Base-by-base conservation (phyloP, 2,888 invertebrate species). In the Cantharis rufa region DNA sequence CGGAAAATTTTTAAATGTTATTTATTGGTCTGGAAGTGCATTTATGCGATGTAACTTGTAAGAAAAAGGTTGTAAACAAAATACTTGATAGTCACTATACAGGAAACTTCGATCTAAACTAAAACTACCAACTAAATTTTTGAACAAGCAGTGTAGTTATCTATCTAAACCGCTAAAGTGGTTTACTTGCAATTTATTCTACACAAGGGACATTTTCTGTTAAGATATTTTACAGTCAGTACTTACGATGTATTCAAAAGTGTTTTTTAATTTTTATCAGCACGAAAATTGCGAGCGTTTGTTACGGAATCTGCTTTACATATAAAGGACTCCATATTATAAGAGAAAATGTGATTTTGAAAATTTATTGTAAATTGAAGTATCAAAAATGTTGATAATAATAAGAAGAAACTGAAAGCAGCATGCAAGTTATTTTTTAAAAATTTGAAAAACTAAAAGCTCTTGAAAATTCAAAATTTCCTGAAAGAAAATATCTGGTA, bases 181-280 rank as follows among this genome's bases (percentile, higher is more conserved):
- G 72, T 76, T 76, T 71, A 69, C 32, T 62, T 69, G 62, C 76
- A 72, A 76, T 75, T 75, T 72, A 78, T 27, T 63, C 66, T 68
- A 75, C 78, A 32, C 75, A 16, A 78, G 78, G 70, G 78, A 75
- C 75, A 75, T 72, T 78, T 74, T 75, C 69, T 74, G 69, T 71
- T 28, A 71, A 68, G 75, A 71, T 78, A 71, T 70, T 74, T 66
- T 72, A 28, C 48, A 69, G 70, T 69, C 28, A 69, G 72, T 72
- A 62, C 69, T 76, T 76, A 76, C 72, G 69, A 72, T 64, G 63
- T 62, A 72, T 69, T 76, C 69, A 76, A 69, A 69, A 69, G 27
- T 27, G 48, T 48, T 28, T 48, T 68, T 71, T 76, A 76, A 72
- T 72, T 76, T 63, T 72, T 15, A 62, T 76, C 64, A 21, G 13